Evolutionary conservation across 1,140 invertebrate genomes (phyloP), one percentile per base, ranked within the genome.

Genomic region (Venustaconcha ellipsiformis): DNA sequence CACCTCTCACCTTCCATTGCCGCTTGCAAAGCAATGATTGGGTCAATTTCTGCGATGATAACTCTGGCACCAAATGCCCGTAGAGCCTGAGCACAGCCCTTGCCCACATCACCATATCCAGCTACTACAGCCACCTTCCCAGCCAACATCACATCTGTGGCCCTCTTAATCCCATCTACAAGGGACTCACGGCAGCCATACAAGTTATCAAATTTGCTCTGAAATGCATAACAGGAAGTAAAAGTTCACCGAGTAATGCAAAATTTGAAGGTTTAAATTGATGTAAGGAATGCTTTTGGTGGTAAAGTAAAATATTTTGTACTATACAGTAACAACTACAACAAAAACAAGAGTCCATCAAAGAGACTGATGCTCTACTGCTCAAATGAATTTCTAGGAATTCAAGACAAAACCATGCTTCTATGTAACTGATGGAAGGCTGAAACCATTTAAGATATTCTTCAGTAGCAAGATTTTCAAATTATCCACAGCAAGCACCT

Each of bases 171-270:
- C 72, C 99, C 99, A 92, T 99, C 99, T 79, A 98, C 95, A 14
- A 99, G 91, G 3, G 97, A 99, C 90, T 99, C 99, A 71, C 98
- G 94, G 86, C 98, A 99, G 78, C 99, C 99, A 91, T 99, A 99
- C 48, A 99, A 90, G 89, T 99, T 99, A 90, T 99, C 99, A 91
- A 99, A 99, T 92, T 99, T 99, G 90, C 97, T 99, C 95, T 96
- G 88, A 80, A 80, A 87, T 57, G 26, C 56, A 62, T 37, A 83
- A 71, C 8, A 30, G 18, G 1, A 18, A 15, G 26, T 59, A 5
- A 62, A 11, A 55, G 18, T 4, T 62, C 6, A 62, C 23, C 0
- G 14, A n/a, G 23, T 62, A 11, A 2, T 62, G 59, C 18, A 11
- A n/a, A 23, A 62, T 62, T n/a, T n/a, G 23, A 62, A n/a, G 23